Evolutionary conservation across 2,888 invertebrate genomes (phyloP), one percentile per base, ranked within the genome.

Genomic region (Cryptus armator): DNA sequence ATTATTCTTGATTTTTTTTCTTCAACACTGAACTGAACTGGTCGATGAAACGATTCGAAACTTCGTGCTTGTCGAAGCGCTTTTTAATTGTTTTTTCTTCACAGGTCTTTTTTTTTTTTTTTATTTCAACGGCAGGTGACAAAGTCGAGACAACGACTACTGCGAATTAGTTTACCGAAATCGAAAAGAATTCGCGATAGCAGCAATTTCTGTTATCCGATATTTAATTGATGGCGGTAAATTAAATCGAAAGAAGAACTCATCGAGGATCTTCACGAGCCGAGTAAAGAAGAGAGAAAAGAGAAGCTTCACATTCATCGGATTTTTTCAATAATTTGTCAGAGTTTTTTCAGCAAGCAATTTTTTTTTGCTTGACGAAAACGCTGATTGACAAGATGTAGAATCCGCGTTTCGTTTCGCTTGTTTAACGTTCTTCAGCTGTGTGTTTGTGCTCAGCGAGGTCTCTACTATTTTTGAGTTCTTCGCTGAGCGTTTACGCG

Each of bases 381-480:
- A 64, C 56, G 68, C 44, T 66, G 66, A 48, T 67, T 81, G 78
- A 83, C 76, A 77, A 85, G 6, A 85, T 44, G 64, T 85, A 71
- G 83, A 81, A 29, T 77, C 75, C 83, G 86, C 81, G 86, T 24
- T 46, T 77, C 9, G 53, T 64, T 64, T 46, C 37, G 16, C 59
- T 14, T 10, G 14, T 64, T 10, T 16, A 77, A 70, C 16, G 67
- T 59, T 68, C 53, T 70, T 12, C 7, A 32, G 16, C 16, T 43
- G 51, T 43, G 51, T 19, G 19, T 56, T n/a, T n/a, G 10, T 64
- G 32, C 76, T 81, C 59, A 59, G 79, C 72, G 12, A 85, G 84
- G 81, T 81, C 51, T 79, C 82, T n/a, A 48, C 9, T 68, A 24
- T 43, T 87, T 84, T 86, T 53, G 81, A 80, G 85, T 70, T 75